Evolutionary conservation across 1,140 invertebrate genomes (phyloP), one percentile per base, ranked within the genome.

Genomic region (Metaphire vulgaris): DNA sequence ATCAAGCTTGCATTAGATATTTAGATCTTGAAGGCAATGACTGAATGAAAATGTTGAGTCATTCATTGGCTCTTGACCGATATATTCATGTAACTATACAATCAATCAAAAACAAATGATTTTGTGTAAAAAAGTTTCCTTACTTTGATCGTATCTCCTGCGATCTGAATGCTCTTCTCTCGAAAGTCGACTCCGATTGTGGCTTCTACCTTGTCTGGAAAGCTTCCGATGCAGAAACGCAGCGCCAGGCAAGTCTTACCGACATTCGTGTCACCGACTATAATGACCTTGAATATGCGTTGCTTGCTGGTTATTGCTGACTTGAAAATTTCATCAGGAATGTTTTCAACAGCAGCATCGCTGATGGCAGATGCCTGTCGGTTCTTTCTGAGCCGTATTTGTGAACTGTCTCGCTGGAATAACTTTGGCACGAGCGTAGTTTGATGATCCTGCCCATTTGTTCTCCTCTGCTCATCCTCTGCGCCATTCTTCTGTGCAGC

Each of bases 171-270:
- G 76, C 86, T 89, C 84, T 90, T 89, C 85, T 93, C 92, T 81
- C 92, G 85, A 85, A 93, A 93, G 85, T 94, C 92, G 28, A 93
- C 92, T 28, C 92, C 92, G 79, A 94, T 93, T 2, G 92, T 94
- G 32, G 92, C 91, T 85, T 93, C 92, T 29, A 91, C 90, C 85
- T 90, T 90, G 79, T 89, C 88, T 71, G 92, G 89, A 87, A 93
- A 93, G 81, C 90, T 89, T n/a, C 91, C 90, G 82, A 90, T 89
- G 83, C 92, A 93, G 85, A 93, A 93, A 78, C 92, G 82, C 79
- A 90, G 93, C n/a, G 91, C 92, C 32, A 94, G 85, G 82, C 92
- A 93, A 14, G 92, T 94, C 87, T 94, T 94, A 1, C 92, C 92
- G 69, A 93, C 92, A 82, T 90, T 90, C 1, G 92, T 92, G 85